Conservation (phyloP, 2,888 invertebrate species). For the Parapristionchus giblindavisi region DNA sequence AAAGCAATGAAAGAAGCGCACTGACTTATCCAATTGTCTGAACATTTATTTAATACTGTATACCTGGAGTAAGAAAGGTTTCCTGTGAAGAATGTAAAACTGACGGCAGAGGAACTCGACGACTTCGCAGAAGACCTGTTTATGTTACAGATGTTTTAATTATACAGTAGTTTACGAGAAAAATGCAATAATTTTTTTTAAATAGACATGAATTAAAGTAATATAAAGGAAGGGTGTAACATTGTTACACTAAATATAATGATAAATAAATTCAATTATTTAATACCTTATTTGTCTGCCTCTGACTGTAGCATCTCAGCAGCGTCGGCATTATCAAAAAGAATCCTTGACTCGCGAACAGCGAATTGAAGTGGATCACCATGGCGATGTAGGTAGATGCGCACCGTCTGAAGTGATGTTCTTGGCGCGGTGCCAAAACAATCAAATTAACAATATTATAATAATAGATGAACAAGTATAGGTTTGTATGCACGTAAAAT, state of each 20-base stretch:
- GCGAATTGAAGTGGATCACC: constrained; percentile 96
- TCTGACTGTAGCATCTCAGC: constrained; percentile 93
- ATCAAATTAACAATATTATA: too few species aligned
- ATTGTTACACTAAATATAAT: too few species aligned
- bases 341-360: constrained; percentile 90
- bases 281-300: constrained; percentile 85
- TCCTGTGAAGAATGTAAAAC: constrained; percentile 95
- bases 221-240: too few species aligned
- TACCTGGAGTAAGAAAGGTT: constrained; percentile 90
- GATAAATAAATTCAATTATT: too few species aligned
- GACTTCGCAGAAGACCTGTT: constrained; percentile 87
- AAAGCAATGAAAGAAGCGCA: too few species aligned
- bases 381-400: constrained; percentile 97
- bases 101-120: constrained; percentile 98
- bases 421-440: too few species aligned
- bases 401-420: constrained; percentile 77
- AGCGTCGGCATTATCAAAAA: constrained; percentile 96
- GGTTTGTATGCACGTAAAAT: too few species aligned
- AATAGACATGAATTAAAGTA: neutral
- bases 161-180: neutral
- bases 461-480: too few species aligned
- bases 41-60: too few species aligned
- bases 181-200: neutral
- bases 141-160: neutral
- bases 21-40: too few species aligned